Evolutionary conservation across 2,113 vertebrate genomes (phyloP).

Genomic region (Conger conger): DNA sequence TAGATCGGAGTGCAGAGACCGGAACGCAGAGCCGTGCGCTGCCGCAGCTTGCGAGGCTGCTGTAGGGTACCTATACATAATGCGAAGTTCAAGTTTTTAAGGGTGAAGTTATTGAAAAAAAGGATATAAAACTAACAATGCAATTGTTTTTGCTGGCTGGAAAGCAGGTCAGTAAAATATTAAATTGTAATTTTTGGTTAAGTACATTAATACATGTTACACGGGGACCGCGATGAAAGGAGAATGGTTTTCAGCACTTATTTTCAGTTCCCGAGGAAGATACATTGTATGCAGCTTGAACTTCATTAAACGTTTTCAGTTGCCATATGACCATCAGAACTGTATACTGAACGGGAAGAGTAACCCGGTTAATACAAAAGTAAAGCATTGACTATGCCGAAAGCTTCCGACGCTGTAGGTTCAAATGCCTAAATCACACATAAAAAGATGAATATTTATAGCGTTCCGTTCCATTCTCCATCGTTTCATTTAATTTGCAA

Average conservation of each 20-base stretch:
- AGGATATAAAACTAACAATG: background rate
- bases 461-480: background rate
- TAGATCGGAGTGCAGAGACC: background rate
- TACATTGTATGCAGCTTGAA: background rate
- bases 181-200: background rate
- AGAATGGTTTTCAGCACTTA: background rate
- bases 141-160: background rate
- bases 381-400: background rate
- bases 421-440: background rate
- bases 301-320: background rate
- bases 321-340: background rate
- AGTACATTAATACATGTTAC: background rate
- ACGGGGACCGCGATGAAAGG: background rate
- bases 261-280: background rate
- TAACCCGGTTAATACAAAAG: background rate
- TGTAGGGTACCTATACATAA: background rate
- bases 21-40: background rate
- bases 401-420: background rate
- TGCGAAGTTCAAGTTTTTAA: slow-evolving; percentile 22
- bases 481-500: background rate
- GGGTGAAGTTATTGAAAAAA: background rate
- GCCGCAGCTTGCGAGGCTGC: background rate
- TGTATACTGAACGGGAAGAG: background rate
- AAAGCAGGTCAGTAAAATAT: background rate
- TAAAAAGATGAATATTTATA: background rate